phyloP scores from a whole-genome alignment of 37 sponge, comb jelly and placozoan species.

The Hexactinellida sp. region DNA sequence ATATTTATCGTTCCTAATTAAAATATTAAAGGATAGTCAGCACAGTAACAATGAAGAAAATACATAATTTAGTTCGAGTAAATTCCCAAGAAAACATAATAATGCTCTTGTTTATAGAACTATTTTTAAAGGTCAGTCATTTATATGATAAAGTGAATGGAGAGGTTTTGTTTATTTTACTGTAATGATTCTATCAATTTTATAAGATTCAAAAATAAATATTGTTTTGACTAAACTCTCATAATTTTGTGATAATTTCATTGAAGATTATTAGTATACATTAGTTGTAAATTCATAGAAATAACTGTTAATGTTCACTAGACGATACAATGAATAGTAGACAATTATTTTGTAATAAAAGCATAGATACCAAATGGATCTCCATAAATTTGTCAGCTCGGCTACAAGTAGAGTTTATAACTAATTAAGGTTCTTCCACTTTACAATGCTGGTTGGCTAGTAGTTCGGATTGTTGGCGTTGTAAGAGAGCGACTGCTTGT shows the following conservation, averaged over 20 bases:
- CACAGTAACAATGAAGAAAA: too few relatives aligned
- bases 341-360: neutral
- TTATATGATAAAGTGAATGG: too few relatives aligned
- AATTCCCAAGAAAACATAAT: too few relatives aligned
- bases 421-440: neutral
- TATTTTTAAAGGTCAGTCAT: too few relatives aligned
- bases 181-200: too few relatives aligned
- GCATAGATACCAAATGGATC: neutral
- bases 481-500: conserved; percentile 8
- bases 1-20: too few relatives aligned
- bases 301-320: neutral
- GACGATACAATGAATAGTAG: neutral
- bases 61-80: too few relatives aligned
- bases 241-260: neutral
- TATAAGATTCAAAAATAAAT: too few relatives aligned
- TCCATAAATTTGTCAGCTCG: neutral
- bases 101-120: too few relatives aligned
- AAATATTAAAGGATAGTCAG: too few relatives aligned
- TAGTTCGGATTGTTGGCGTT: neutral
- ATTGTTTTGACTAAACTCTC: neutral
- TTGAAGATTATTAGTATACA: neutral
- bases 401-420: neutral
- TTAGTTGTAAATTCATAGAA: too few relatives aligned
- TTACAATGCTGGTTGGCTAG: neutral
- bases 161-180: too few relatives aligned